Base-by-base conservation (phyloP, 2,888 invertebrate genomes). In the Drosophila mayaguana region DNA sequence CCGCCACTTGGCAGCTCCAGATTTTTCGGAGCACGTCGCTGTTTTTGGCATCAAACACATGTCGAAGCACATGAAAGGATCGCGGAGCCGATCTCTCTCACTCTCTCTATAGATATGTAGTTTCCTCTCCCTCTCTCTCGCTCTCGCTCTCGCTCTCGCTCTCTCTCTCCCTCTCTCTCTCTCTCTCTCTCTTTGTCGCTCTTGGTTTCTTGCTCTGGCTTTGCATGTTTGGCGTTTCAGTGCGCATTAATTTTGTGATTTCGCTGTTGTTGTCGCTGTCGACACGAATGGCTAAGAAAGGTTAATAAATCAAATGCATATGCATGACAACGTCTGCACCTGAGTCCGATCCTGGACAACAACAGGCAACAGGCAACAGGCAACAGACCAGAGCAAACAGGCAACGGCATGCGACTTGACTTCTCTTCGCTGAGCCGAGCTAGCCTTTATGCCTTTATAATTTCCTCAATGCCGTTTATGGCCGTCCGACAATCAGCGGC, bases 171-270 rank as follows among this genome's bases (percentile, higher is more conserved):
- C 32, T 28, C 57, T 16, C 20, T n/a, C 16, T 22, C 14, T 32
- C 38, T 16, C 28, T 50, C 18, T 28, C 14, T 14, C n/a, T 38
- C 46, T 32, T 5, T n/a, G 28, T 48, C n/a, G n/a, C 3, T n/a
- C 11, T 3, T 54, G 25, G 68, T 3, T 55, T 22, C 65, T 53
- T 14, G 50, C 4, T 55, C n/a, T 34, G 46, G 60, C 57, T 65
- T 86, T 86, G 89, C 90, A 88, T 90, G 86, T 90, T 86, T 81
- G 89, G 89, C 90, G 73, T 90, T 89, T 90, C 83, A 89, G 72
- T 81, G 90, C 87, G 90, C 90, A 89, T 86, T 86, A 88, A 86
- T 86, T 89, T 88, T 88, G 78, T 75, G 75, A 64, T 65, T 54
- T 65, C 64, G 43, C 40, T 46, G 80, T 78, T 78, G 82, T 74